Percentiles rank a stretch among this genome's conserved stretches.
phyloP scores from a whole-genome alignment of 2,113 vertebrate genomes.

The Clupea harengus region DNA sequence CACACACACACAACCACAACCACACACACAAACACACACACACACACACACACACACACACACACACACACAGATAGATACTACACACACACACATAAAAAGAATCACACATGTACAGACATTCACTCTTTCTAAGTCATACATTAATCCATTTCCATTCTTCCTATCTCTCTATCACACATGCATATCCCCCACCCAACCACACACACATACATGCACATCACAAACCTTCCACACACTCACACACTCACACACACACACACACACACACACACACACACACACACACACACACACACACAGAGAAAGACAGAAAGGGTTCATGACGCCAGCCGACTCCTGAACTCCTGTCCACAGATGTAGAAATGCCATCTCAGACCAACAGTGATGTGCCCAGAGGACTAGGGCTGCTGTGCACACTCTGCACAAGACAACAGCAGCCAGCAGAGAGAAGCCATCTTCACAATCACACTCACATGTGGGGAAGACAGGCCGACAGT shows the following conservation, averaged over 20 bases:
- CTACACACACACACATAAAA: constrained; percentile 27
- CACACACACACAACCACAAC: constrained; percentile 29
- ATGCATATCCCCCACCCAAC: no score
- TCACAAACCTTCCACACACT: constrained; percentile 25
- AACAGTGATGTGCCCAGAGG: no score
- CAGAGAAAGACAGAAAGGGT: neutral
- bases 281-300: constrained; percentile 46
- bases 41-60: constrained; percentile 27
- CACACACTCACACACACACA: neutral
- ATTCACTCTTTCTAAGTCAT: no score
- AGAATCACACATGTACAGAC: neutral
- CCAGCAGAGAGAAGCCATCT: no score
- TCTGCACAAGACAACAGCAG: no score
- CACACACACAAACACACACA: constrained; percentile 24
- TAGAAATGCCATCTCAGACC: no score
- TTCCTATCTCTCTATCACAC: no score
- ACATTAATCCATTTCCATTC: no score
- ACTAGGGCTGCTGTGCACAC: no score
- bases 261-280: constrained; percentile 49
- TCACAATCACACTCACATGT: neutral
- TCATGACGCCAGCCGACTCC: no score
- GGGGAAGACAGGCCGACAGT: no score
- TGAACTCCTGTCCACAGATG: no score
- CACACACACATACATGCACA: neutral
- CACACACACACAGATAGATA: constrained; percentile 37